Evolutionary conservation across 37 sponge, comb jelly and placozoan species (phyloP).

Genomic region (Halichondria panicea): DNA sequence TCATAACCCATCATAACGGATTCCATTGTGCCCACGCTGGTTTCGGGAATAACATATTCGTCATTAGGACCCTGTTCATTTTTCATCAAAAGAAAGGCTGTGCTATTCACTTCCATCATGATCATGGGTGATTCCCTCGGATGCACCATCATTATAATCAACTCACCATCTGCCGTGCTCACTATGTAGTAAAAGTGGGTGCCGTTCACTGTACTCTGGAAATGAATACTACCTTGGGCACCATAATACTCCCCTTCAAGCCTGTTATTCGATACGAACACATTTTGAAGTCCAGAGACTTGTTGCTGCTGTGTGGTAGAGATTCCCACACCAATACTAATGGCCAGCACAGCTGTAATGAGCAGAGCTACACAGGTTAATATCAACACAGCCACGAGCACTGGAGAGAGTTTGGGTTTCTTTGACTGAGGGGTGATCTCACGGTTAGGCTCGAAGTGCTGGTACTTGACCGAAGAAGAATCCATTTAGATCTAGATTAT

Average conservation of each 20-base stretch:
- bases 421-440: too few relatives aligned
- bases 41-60: not conserved
- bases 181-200: not conserved
- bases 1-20: not conserved
- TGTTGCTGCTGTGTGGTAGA: not conserved
- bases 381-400: not conserved
- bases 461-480: too few relatives aligned
- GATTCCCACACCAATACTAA: not conserved
- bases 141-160: not conserved
- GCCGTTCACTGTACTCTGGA: not conserved
- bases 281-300: not conserved
- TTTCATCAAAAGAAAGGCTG: not conserved
- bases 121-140: not conserved
- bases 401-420: not conserved
- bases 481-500: too few relatives aligned
- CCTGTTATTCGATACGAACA: not conserved
- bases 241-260: slow-evolving; percentile 4
- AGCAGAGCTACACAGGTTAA: not conserved
- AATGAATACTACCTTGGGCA: not conserved
- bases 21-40: not conserved
- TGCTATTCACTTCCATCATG: not conserved
- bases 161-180: not conserved
- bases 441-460: too few relatives aligned
- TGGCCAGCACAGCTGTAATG: not conserved
- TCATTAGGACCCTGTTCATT: not conserved